Evolutionary conservation across 2,797 vertebrate genomes (phyloP).

Genomic region (Chrosomus eos): DNA sequence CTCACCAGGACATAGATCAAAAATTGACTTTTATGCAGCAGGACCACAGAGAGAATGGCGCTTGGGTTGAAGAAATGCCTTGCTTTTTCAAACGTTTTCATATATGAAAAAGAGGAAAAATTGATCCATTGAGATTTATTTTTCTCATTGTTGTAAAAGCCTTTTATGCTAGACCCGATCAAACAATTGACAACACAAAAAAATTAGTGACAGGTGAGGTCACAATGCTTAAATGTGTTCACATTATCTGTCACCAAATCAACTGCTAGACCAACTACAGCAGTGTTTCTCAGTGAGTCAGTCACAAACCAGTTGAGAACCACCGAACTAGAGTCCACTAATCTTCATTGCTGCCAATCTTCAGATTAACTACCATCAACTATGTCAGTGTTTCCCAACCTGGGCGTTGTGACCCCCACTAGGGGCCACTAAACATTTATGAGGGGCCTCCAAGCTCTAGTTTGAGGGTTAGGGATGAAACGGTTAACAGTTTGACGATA

Average conservation of each 20-base stretch:
- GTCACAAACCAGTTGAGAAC: too few species aligned
- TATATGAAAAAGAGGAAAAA: slow-evolving; percentile 9
- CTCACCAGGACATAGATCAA: slow-evolving; percentile 10
- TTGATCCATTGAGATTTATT: not conserved
- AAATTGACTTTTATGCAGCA: not conserved
- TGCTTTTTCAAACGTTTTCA: not conserved
- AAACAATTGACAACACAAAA: slow-evolving; percentile 1
- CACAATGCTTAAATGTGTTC: not conserved
- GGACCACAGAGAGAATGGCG: not conserved
- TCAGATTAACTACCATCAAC: not conserved
- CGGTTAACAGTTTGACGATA: too few species aligned
- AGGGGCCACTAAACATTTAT: too few species aligned
- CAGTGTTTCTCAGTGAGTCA: too few species aligned
- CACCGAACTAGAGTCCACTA: too few species aligned
- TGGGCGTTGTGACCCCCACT: too few species aligned
- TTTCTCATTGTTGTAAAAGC: not conserved
- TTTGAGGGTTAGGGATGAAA: too few species aligned
- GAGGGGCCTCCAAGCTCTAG: too few species aligned
- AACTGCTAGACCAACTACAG: not conserved
- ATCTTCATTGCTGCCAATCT: too few species aligned
- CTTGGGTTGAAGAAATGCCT: not conserved
- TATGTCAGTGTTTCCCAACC: too few species aligned
- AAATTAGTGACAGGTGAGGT: not conserved
- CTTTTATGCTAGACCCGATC: not conserved
- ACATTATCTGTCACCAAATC: slow-evolving; percentile 1